Percentiles rank a stretch among this genome's conserved stretches.
These are phyloP conservation scores for Orestias chungarensis DNA, from an alignment of 2,797 vertebrate genomes.

Conservation along the genomic window DNA sequence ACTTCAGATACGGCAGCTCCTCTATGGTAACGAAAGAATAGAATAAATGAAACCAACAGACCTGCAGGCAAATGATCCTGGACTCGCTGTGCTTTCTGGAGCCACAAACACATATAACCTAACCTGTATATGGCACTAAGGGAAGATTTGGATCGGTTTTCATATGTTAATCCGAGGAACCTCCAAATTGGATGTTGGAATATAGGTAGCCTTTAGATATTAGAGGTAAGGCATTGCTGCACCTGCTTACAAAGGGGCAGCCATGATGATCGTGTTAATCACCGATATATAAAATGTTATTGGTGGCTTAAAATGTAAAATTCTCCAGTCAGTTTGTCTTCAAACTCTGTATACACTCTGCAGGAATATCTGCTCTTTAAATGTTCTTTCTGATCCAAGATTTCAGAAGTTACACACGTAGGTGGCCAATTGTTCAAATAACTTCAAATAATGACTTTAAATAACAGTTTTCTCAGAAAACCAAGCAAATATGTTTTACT, in stretches of 20 bases:
- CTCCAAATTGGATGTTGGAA: not conserved
- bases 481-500: not conserved
- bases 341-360: not conserved
- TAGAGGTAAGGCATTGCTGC: not conserved
- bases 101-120: not conserved
- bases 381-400: not conserved
- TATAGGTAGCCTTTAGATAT: not conserved
- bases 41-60: not conserved
- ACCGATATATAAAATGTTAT: not conserved
- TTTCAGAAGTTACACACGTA: no score
- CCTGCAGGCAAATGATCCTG: not conserved
- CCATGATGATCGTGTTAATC: not conserved
- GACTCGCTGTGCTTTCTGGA: not conserved
- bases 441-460: no score
- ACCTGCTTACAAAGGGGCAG: not conserved
- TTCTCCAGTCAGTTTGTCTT: not conserved
- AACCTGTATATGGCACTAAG: not conserved
- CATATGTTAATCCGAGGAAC: no score
- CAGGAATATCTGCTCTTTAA: no score
- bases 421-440: no score
- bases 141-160: not conserved
- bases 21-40: conserved; percentile 74
- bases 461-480: not conserved
- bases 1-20: conserved; percentile 96
- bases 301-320: not conserved